phyloP scores from a whole-genome alignment of 2,888 invertebrate genomes.

The Sinelater perroti region DNA sequence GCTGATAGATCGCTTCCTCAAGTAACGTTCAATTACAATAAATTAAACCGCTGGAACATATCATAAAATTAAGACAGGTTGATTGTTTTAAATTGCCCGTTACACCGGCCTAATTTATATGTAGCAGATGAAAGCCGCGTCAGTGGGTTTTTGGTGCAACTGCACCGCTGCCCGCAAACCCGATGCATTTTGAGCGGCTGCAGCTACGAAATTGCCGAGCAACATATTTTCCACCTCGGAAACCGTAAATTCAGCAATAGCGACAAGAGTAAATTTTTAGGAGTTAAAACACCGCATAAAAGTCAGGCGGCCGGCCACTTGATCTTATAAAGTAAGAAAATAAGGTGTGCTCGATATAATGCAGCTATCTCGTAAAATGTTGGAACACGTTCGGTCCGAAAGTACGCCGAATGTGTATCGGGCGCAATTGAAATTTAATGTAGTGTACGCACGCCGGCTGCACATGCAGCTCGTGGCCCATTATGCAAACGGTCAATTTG shows the following conservation, averaged over 20 bases:
- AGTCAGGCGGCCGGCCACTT: constrained; percentile 46
- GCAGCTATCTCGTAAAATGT: constrained; percentile 49
- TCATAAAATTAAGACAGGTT: constrained; percentile 12
- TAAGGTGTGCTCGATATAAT: constrained; percentile 48
- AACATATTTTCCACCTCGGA: constrained; percentile 17
- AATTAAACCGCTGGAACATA: constrained; percentile 11
- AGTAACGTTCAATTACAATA: constrained; percentile 15
- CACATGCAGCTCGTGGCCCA: background rate
- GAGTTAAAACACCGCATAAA: constrained; percentile 46
- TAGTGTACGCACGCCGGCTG: background rate
- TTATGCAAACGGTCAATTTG: background rate
- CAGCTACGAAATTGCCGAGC: background rate
- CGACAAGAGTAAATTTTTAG: constrained; percentile 33
- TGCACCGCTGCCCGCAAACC: background rate
- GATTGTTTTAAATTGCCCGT: constrained; percentile 12
- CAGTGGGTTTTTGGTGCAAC: too few species aligned
- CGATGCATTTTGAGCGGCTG: background rate
- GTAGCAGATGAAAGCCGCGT: too few species aligned
- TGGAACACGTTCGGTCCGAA: constrained; percentile 34
- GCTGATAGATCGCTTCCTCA: constrained; percentile 17
- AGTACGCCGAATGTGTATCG: constrained; percentile 9
- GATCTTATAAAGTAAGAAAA: constrained; percentile 51
- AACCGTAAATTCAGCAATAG: constrained; percentile 29
- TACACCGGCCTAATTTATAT: background rate
- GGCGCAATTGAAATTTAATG: constrained; percentile 18